Percentiles rank a stretch among this genome's conserved stretches.
phyloP scores from a whole-genome alignment of 2,797 vertebrate species.

The Sciurus vulgaris region DNA sequence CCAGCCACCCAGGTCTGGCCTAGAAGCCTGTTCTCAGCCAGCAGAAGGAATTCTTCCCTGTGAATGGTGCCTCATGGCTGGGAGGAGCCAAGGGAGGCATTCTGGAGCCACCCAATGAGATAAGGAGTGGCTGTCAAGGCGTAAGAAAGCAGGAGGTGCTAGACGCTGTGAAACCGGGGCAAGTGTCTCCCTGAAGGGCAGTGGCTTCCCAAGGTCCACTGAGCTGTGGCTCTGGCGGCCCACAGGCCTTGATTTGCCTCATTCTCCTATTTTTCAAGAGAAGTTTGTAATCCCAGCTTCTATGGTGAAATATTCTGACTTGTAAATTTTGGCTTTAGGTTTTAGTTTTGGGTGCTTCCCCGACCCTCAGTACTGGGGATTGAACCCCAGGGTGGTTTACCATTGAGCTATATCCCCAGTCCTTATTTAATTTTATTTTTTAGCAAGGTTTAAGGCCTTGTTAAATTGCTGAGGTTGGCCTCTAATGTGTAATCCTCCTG shows the following conservation, averaged over 20 bases:
- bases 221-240: not conserved
- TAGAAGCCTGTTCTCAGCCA: not conserved
- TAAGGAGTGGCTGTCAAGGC: not conserved
- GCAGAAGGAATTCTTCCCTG: not conserved
- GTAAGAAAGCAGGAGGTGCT: fast-evolving
- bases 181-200: not conserved
- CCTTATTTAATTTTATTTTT: too few species aligned
- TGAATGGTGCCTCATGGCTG: not conserved
- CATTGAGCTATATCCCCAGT: too few species aligned
- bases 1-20: not conserved
- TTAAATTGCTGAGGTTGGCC: too few species aligned
- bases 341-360: too few species aligned
- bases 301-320: not conserved
- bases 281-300: not conserved
- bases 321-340: not conserved
- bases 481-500: too few species aligned
- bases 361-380: too few species aligned
- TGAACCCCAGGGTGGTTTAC: too few species aligned
- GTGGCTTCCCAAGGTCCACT: not conserved
- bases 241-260: not conserved
- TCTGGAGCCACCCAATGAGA: not conserved
- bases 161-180: not conserved
- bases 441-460: too few species aligned
- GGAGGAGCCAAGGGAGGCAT: not conserved
- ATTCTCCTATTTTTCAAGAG: not conserved